Conservation (phyloP, 2,113 vertebrate species). For the Peromyscus maniculatus region DNA sequence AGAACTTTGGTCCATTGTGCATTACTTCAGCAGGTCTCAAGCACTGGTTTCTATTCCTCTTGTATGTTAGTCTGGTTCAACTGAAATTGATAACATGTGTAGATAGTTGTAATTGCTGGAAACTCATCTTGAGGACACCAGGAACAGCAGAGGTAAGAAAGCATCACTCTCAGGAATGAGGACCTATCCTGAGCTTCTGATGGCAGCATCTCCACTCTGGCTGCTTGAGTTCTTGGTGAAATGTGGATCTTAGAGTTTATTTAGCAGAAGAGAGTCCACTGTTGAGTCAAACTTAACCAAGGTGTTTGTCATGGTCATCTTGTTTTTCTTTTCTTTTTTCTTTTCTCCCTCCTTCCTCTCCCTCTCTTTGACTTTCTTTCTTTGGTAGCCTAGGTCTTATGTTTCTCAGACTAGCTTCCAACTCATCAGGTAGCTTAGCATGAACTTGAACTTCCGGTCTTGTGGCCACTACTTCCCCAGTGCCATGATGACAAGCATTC, state of each 20-base stretch:
- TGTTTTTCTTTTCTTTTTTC: no score
- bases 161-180: no score
- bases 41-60: constrained; percentile 29
- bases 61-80: constrained; percentile 40
- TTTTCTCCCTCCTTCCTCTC: no score
- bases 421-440: not conserved
- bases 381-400: not conserved
- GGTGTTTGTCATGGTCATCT: not conserved
- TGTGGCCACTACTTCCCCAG: no score
- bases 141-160: not conserved
- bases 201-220: not conserved
- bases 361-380: not conserved
- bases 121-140: not conserved
- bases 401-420: not conserved
- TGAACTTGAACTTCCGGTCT: not conserved
- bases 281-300: not conserved
- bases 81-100: not conserved
- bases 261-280: not conserved
- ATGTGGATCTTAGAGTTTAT: not conserved
- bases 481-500: not conserved
- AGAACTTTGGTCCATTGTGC: not conserved
- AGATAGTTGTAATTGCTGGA: constrained; percentile 18
- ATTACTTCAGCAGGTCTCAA: constrained; percentile 28
- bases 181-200: not conserved
- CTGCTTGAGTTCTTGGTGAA: not conserved